A percentile compares a stretch with the other conserved stretches of the same genome.
phyloP scores from a whole-genome alignment of 2,888 invertebrate species.

The Erannis defoliaria region DNA sequence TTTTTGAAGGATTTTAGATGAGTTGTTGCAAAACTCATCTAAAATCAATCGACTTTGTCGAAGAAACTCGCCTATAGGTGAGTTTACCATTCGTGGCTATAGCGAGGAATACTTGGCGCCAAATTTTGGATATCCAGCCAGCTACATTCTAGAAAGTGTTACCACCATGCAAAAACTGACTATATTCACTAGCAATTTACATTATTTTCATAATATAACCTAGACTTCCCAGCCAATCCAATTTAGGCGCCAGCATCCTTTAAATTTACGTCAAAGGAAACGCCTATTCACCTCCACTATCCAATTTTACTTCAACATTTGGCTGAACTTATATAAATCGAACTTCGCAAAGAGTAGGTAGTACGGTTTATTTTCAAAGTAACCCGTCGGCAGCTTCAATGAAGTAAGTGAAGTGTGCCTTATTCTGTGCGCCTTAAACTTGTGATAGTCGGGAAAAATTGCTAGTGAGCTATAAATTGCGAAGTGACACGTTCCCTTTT shows the following conservation, averaged over 20 bases:
- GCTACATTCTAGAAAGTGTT: too few relatives aligned
- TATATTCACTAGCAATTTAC: too few relatives aligned
- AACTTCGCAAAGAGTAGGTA: constrained; percentile 17
- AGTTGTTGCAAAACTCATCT: too few relatives aligned
- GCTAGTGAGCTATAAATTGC: too few relatives aligned
- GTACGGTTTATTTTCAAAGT: constrained; percentile 9
- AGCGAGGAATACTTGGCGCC: too few relatives aligned
- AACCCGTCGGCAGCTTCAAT: constrained; percentile 8
- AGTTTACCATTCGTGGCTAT: too few relatives aligned
- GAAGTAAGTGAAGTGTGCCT: constrained; percentile 14
- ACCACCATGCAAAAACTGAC: too few relatives aligned
- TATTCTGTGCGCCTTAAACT: constrained; percentile 1
- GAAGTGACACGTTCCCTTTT: too few relatives aligned
- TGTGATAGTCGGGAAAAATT: neutral
- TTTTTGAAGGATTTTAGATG: too few relatives aligned
- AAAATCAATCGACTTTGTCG: too few relatives aligned
- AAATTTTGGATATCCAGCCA: too few relatives aligned
- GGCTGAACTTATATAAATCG: constrained; percentile 22
- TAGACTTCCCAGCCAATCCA: constrained; percentile 12
- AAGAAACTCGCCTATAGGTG: too few relatives aligned
- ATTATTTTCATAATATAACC: neutral
- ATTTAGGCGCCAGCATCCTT: constrained; percentile 14
- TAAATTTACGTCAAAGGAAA: constrained; percentile 21
- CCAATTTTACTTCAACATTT: constrained; percentile 28
- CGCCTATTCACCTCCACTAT: constrained; percentile 19